Evolutionary conservation across 2,888 invertebrate genomes (phyloP).

Genomic region (Noctuana brunneofusca): DNA sequence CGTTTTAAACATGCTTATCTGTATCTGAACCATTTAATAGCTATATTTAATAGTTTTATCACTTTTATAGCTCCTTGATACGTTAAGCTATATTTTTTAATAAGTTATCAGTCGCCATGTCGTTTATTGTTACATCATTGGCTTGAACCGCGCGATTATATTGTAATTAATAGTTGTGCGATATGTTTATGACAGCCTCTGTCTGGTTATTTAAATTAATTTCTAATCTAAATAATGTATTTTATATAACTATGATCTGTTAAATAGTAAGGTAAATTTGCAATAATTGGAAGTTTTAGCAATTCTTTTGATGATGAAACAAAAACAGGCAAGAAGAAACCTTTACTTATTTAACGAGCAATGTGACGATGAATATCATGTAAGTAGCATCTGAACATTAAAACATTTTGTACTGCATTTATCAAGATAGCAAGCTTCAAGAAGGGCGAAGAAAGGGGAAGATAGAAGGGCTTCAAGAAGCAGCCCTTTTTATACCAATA

Average conservation of each 20-base stretch:
- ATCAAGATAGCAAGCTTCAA: no score
- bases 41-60: slow-evolving; percentile 43
- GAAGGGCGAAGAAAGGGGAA: no score
- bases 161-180: slow-evolving; percentile 2
- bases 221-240: slow-evolving; percentile 24
- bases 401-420: no score
- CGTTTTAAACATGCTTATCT: slow-evolving; percentile 16
- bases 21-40: slow-evolving; percentile 1
- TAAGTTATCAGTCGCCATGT: slow-evolving; percentile 45
- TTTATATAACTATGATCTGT: slow-evolving; percentile 15
- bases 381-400: no score
- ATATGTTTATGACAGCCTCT: slow-evolving; percentile 19
- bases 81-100: slow-evolving; percentile 39
- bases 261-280: slow-evolving; percentile 4
- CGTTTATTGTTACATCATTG: slow-evolving; percentile 33
- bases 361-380: no score
- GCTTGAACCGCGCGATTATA: slow-evolving; percentile 25
- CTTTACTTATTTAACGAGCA: no score
- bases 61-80: slow-evolving; percentile 43
- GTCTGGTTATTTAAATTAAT: slow-evolving; percentile 11
- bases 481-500: no score
- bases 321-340: no score
- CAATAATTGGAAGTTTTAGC: no score
- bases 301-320: no score
- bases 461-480: no score